Conservation (phyloP, 2,888 invertebrate species). For the Argyra leucocephala region DNA sequence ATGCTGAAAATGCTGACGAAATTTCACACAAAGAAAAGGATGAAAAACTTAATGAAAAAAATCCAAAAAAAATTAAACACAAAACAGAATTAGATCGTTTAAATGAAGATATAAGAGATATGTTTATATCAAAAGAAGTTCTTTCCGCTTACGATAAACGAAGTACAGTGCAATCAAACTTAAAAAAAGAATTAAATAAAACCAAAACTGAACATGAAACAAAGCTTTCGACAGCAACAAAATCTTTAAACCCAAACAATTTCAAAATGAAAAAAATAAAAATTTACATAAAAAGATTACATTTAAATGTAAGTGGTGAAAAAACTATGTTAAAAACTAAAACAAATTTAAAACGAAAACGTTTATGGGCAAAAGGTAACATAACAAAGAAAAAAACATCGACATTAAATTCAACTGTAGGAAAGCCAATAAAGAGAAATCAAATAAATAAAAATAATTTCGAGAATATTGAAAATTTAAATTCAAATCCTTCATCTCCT, state of each 20-base stretch:
- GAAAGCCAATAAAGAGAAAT: background rate
- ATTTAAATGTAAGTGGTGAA: background rate
- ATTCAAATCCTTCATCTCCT: background rate
- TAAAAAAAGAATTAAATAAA: slow-evolving; percentile 7
- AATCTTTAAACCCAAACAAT: background rate
- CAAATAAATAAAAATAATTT: slow-evolving; percentile 5
- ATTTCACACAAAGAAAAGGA: slow-evolving; percentile 25
- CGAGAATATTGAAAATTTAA: too few species aligned
- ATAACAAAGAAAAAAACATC: background rate
- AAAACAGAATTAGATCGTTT: slow-evolving; percentile 51
- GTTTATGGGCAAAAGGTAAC: background rate
- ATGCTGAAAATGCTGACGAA: slow-evolving; percentile 20
- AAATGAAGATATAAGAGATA: slow-evolving; percentile 56
- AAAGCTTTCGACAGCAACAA: background rate
- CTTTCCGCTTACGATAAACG: slow-evolving; percentile 49
- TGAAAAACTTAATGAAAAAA: slow-evolving; percentile 29
- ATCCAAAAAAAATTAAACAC: slow-evolving; percentile 25
- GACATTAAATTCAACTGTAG: background rate
- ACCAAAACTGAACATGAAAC: background rate
- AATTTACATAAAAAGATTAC: background rate
- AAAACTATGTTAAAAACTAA: background rate
- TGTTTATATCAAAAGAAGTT: slow-evolving; percentile 53
- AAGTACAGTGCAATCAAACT: background rate
- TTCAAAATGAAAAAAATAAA: background rate
- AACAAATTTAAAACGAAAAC: background rate